Evolutionary conservation across 2,113 vertebrate genomes (phyloP), one percentile per base, ranked within the genome.

Genomic region (Zapus hudsonius): DNA sequence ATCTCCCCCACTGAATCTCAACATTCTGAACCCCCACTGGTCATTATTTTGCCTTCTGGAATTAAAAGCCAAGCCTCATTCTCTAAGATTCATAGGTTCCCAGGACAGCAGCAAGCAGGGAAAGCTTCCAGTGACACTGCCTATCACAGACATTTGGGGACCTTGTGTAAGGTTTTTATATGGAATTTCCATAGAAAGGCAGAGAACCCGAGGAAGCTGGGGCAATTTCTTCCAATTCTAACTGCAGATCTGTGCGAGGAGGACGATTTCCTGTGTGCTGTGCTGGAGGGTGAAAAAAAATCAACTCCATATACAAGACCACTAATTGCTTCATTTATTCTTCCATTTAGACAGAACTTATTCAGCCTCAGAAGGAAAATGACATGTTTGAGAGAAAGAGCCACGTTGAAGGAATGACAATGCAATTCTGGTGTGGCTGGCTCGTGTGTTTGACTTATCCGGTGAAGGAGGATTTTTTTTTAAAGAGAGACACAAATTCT

Each of bases 371-470:
- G 89, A 84, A 87, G 16, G 73, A 93, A 92, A 93, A 92, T 23
- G 64, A 82, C 55, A 78, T 67, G 66, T 79, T n/a, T 27, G 90
- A 84, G 94, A 63, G 92, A 96, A 73, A 66, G 25, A n/a, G 82
- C 74, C 64, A 17, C 40, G 10, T 27, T 11, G 42, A 91, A 76
- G 33, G 75, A 83, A 74, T 90, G 29, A 92, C 84, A 69, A 84
- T 64, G 89, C 90, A 87, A 22, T 78, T 88, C 33, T 80, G 22
- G 76, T 83, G 69, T 75, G 31, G 84, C 95, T 97, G 22, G 78
- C 61, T 97, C 97, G 96, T 94, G 87, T 93, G 94, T 96, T 98
- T 98, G 98, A 98, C 98, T 98, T 97, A 97, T 95, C 96, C 93
- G 96, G 97, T 97, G 93, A 95, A 88, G 69, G 84, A 78, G 72